Evolutionary conservation across 2,113 vertebrate species (phyloP).

Genomic region (Gymnogyps californianus): DNA sequence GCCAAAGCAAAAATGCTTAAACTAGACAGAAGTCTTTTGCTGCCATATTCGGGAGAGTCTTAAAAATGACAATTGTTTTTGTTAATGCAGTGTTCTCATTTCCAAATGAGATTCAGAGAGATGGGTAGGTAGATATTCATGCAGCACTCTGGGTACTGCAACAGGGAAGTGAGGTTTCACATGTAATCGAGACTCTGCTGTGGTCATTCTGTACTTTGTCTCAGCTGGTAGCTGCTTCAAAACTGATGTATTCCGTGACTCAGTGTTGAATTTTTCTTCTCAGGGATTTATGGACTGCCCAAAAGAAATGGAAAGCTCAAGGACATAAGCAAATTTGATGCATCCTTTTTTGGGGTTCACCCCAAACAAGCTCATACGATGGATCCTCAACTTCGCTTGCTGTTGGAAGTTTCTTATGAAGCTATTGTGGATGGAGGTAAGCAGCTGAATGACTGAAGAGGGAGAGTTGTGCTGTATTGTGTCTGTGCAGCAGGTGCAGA

Average conservation of each 20-base stretch:
- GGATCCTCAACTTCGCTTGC: slow-evolving; percentile 93
- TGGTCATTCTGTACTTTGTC: neutral
- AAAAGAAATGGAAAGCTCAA: slow-evolving; percentile 92
- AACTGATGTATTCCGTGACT: neutral
- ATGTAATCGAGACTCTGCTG: neutral
- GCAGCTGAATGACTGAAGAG: neutral
- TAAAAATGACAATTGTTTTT: neutral
- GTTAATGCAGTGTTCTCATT: neutral
- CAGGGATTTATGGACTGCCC: slow-evolving; percentile 92
- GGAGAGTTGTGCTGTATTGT: neutral
- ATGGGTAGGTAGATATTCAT: neutral
- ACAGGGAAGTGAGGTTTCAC: neutral
- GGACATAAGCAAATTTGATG: slow-evolving; percentile 91
- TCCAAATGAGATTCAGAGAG: neutral
- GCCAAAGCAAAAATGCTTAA: neutral
- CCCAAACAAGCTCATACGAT: slow-evolving; percentile 96
- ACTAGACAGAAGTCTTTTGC: neutral
- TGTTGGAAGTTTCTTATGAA: slow-evolving; percentile 91
- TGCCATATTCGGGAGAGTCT: neutral
- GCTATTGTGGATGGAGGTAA: slow-evolving; percentile 93
- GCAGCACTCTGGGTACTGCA: neutral
- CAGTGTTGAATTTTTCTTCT: neutral
- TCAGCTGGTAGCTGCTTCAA: neutral
- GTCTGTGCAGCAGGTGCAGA: neutral
- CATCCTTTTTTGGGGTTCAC: slow-evolving; percentile 90